A percentile compares a stretch with the other conserved stretches of the same genome.
Conservation (phyloP, 2,888 invertebrate genomes). For the Taphrorychus bicolor region DNA sequence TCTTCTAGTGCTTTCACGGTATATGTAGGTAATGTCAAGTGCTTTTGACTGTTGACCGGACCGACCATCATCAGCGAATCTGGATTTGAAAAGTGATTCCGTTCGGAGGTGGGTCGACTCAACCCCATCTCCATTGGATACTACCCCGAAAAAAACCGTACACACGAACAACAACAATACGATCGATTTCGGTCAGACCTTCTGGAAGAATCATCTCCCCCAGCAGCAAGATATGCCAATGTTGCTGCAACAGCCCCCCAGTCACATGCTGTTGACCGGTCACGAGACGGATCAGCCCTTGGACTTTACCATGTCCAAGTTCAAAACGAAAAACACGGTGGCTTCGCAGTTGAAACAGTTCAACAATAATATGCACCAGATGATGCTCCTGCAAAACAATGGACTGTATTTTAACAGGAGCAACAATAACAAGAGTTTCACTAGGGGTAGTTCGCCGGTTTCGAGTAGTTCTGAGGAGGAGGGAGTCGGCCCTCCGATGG, state of each 20-base stretch:
- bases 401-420: conserved; percentile 57
- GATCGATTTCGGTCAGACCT: conserved; percentile 59
- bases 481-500: conserved; percentile 58
- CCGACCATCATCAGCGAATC: conserved; percentile 56
- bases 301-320: conserved; percentile 75
- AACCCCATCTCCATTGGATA: conserved; percentile 60
- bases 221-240: conserved; percentile 64
- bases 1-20: background rate
- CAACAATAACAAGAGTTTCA: conserved; percentile 54
- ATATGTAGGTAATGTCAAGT: background rate
- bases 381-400: conserved; percentile 59
- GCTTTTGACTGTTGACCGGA: background rate
- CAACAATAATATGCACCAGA: conserved; percentile 55
- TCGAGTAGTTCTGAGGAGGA: conserved; percentile 61
- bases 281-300: conserved; percentile 68
- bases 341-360: conserved; percentile 57
- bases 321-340: conserved; percentile 58
- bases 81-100: conserved; percentile 67
- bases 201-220: conserved; percentile 49
- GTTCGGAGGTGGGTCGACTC: conserved; percentile 68
- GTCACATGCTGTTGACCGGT: conserved; percentile 61
- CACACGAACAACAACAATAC: conserved; percentile 62
- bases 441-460: conserved; percentile 55
- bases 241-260: conserved; percentile 64
- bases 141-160: conserved; percentile 59